Conservation (phyloP, 2,797 vertebrate genomes). For the Heterohyrax brucei region DNA sequence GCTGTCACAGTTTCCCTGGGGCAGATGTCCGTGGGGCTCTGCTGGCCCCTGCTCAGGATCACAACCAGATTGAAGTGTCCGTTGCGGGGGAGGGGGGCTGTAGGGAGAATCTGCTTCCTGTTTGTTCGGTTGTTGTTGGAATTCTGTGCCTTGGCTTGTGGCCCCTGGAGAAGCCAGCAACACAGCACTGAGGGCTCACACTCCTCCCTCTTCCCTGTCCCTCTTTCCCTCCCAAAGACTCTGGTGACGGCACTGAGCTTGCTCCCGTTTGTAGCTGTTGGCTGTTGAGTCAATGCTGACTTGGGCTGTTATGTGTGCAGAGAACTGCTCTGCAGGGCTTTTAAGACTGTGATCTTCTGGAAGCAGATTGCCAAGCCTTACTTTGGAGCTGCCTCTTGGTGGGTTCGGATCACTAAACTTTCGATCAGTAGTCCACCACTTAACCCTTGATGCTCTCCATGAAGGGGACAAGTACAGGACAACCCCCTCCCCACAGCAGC, state of each 20-base stretch:
- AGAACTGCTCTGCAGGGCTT: no score
- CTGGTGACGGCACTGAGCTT: background rate
- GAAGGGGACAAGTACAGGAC: background rate
- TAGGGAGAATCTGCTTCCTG: background rate
- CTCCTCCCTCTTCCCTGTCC: background rate
- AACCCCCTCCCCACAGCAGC: background rate
- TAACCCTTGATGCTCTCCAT: no score
- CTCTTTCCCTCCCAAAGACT: background rate
- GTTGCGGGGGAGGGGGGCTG: no score
- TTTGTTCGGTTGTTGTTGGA: background rate
- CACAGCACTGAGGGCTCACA: background rate
- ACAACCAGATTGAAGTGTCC: background rate
- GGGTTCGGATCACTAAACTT: no score
- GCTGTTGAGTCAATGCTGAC: no score
- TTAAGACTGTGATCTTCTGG: no score
- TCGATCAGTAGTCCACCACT: no score
- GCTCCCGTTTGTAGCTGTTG: no score
- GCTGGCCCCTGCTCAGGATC: background rate
- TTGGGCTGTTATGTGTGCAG: no score
- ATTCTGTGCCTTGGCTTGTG: background rate
- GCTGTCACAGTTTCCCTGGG: background rate
- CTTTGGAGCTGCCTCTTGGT: no score
- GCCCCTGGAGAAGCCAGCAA: no score
- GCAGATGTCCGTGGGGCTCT: background rate
- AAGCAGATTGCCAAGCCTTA: no score